Evolutionary conservation across 1,140 invertebrate genomes (phyloP).

Genomic region (Hycleus cichorii): DNA sequence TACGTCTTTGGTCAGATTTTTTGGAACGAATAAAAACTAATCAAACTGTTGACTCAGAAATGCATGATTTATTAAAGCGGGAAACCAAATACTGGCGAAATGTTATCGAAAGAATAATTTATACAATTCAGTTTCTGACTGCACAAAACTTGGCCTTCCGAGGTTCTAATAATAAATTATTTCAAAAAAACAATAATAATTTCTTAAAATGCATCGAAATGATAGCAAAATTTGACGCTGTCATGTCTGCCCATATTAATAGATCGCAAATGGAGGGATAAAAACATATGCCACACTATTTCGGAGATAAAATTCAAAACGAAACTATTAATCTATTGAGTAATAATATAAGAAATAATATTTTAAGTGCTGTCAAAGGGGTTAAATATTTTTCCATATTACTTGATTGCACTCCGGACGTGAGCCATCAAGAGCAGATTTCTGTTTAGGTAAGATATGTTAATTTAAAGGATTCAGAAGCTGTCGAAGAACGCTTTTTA

Average conservation of each 20-base stretch:
- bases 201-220: slow-evolving; percentile 31
- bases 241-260: slow-evolving; percentile 5
- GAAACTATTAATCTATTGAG: slow-evolving; percentile 22
- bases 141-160: slow-evolving; percentile 5
- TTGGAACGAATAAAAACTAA: too few relatives aligned
- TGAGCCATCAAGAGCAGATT: slow-evolving; percentile 20
- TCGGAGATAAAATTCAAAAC: slow-evolving; percentile 27
- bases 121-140: background rate
- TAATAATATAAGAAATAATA: slow-evolving; percentile 4
- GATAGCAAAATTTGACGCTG: slow-evolving; percentile 27
- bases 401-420: slow-evolving; percentile 23
- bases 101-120: slow-evolving; percentile 6
- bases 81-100: slow-evolving; percentile 6
- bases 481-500: too few relatives aligned
- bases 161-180: slow-evolving; percentile 9
- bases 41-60: background rate
- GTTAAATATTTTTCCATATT: slow-evolving; percentile 22
- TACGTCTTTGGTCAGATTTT: background rate
- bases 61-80: background rate
- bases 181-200: slow-evolving; percentile 12
- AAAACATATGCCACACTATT: slow-evolving; percentile 16
- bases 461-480: slow-evolving; percentile 17
- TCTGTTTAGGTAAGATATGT: slow-evolving; percentile 12
- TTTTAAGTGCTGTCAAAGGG: slow-evolving; percentile 7
- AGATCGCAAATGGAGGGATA: too few relatives aligned